These are phyloP conservation scores for Girardia tigrina DNA, from an alignment of 2,888 invertebrate genomes.

Conservation along the genomic window DNA sequence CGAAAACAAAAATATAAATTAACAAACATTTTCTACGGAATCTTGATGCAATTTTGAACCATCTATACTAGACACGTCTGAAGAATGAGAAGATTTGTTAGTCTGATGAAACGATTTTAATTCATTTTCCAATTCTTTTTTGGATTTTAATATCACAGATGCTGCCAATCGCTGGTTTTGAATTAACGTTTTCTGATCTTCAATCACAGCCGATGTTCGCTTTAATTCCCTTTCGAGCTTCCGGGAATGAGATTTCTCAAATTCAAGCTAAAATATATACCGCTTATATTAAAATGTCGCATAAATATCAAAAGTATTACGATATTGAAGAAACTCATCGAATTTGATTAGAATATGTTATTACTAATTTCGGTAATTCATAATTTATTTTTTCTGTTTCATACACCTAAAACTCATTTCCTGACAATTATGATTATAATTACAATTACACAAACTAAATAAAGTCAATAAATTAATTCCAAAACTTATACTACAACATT, in stretches of 20 bases:
- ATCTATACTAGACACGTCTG: background rate
- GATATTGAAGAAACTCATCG: no score
- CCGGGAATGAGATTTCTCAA: constrained; percentile 13
- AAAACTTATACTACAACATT: no score
- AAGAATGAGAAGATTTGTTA: background rate
- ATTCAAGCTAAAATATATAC: background rate
- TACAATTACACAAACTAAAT: no score
- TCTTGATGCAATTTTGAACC: constrained; percentile 5
- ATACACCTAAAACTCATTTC: no score
- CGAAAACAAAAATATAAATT: no score
- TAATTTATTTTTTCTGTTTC: no score
- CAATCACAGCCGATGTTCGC: constrained; percentile 19
- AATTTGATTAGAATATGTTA: no score
- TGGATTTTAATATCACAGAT: constrained; percentile 17
- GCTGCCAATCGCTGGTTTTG: constrained; percentile 10
- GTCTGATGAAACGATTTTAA: constrained; percentile 2
- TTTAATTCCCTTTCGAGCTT: background rate
- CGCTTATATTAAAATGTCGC: no score
- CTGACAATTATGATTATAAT: no score
- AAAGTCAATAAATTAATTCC: no score
- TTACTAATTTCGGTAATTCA: no score
- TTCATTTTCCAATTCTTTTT: constrained; percentile 7
- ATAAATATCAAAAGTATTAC: no score
- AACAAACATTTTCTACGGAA: background rate
- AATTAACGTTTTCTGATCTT: constrained; percentile 20